Percentiles rank a stretch among this genome's conserved stretches.
phyloP scores from a whole-genome alignment of 2,797 vertebrate species.

The Xenentodon cancila region DNA sequence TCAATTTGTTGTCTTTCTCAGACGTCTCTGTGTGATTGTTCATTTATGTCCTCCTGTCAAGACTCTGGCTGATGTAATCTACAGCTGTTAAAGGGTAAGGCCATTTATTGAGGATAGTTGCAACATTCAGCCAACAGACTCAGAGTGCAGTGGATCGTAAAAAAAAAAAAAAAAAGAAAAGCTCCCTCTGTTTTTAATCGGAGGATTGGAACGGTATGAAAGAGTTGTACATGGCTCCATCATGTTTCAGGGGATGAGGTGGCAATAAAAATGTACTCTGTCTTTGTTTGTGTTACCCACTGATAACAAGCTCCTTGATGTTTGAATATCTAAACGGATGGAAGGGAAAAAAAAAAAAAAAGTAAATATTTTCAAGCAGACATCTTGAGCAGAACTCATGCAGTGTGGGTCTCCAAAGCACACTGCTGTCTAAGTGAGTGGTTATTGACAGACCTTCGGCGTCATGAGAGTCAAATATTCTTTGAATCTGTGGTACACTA shows the following conservation, averaged over 20 bases:
- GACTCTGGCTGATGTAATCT: constrained; percentile 43
- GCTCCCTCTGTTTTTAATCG: constrained; percentile 47
- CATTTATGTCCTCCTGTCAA: constrained; percentile 38
- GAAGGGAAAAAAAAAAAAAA: constrained; percentile 54
- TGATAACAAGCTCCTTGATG: constrained; percentile 73
- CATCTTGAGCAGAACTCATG: constrained; percentile 74
- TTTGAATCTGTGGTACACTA: constrained; percentile 80
- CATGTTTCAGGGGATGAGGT: constrained; percentile 69
- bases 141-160: constrained; percentile 8
- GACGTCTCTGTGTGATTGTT: constrained; percentile 31
- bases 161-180: no score
- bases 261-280: constrained; percentile 64
- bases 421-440: constrained; percentile 82
- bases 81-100: constrained; percentile 39
- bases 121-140: constrained; percentile 32
- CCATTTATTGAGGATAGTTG: constrained; percentile 34
- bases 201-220: constrained; percentile 55
- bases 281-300: constrained; percentile 67
- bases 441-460: constrained; percentile 85
- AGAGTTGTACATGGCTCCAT: constrained; percentile 43
- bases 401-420: constrained; percentile 77
- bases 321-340: constrained; percentile 72
- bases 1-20: constrained; percentile 49
- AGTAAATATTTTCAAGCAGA: constrained; percentile 82
- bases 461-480: constrained; percentile 75